Percentiles rank a stretch among this genome's conserved stretches.
These are phyloP conservation scores for Labia minor DNA, from an alignment of 2,888 invertebrate genomes.

Conservation along the genomic window DNA sequence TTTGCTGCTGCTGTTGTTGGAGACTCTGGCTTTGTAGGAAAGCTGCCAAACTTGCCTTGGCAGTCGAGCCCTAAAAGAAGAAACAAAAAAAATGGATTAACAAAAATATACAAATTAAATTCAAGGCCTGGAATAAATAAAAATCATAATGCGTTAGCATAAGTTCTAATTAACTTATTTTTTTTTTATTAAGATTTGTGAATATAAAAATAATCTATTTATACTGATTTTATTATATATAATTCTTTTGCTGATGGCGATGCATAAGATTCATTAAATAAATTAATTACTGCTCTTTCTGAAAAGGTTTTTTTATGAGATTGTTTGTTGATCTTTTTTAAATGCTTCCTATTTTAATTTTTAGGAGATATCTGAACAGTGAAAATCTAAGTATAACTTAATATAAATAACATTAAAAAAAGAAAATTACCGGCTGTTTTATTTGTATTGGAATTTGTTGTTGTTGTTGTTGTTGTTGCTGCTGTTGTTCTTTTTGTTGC, in stretches of 20 bases:
- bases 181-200: not conserved
- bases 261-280: too few relatives aligned
- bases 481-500: conserved; percentile 27
- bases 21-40: conserved; percentile 37
- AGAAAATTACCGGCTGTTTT: conserved; percentile 21
- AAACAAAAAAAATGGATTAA: not conserved
- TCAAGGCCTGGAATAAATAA: not conserved
- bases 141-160: not conserved
- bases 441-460: conserved; percentile 24
- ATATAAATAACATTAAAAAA: too few relatives aligned
- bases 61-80: conserved; percentile 35
- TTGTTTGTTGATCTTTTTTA: too few relatives aligned
- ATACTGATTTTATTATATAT: too few relatives aligned
- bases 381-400: too few relatives aligned
- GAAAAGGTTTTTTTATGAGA: too few relatives aligned
- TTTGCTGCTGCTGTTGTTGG: conserved; percentile 26
- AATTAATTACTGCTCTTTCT: too few relatives aligned
- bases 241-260: too few relatives aligned
- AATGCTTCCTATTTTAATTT: too few relatives aligned
- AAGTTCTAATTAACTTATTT: not conserved
- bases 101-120: conserved; percentile 8
- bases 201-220: not conserved
- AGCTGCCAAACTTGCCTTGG: conserved; percentile 40
- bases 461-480: conserved; percentile 25
- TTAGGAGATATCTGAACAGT: too few relatives aligned